Conservation (phyloP, 2,797 vertebrate species). For the Anableps anableps region DNA sequence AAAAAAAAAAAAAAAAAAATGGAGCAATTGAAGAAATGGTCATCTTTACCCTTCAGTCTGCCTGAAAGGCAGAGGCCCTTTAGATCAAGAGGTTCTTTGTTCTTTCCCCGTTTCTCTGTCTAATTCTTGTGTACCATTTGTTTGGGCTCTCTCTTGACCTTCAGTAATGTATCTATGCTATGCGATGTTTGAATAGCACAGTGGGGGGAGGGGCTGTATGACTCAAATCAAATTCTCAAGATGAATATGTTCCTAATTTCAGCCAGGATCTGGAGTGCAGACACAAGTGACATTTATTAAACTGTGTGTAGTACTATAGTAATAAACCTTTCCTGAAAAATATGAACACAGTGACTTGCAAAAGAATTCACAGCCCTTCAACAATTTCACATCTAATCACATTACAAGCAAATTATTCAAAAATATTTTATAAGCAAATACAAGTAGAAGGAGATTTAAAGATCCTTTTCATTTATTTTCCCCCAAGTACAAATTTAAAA, state of each 20-base stretch:
- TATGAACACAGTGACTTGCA: neutral
- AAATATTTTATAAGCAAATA: too few species aligned
- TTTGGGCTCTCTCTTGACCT: constrained; percentile 56
- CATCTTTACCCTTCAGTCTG: constrained; percentile 50
- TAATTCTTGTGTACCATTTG: constrained; percentile 29
- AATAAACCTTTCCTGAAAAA: neutral
- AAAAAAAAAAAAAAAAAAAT: constrained; percentile 13
- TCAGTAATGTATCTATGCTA: constrained; percentile 54
- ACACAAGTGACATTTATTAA: constrained; percentile 29
- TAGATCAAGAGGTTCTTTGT: constrained; percentile 53
- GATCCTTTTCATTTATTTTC: too few species aligned
- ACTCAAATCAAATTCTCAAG: constrained; percentile 29
- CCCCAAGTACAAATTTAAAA: too few species aligned
- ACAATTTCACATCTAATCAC: neutral
- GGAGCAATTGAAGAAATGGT: constrained; percentile 59
- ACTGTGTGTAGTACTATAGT: neutral
- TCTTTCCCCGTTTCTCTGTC: constrained; percentile 10
- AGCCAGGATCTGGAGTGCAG: constrained; percentile 10
- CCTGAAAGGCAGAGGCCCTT: constrained; percentile 46
- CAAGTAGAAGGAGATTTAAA: too few species aligned
- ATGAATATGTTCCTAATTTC: constrained; percentile 43
- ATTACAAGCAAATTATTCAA: neutral
- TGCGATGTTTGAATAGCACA: constrained; percentile 57
- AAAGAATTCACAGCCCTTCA: neutral
- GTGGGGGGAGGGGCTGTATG: constrained; percentile 7